Percentiles rank a stretch among this genome's conserved stretches.
Evolutionary conservation across 2,888 invertebrate species (phyloP).

Genomic region (Drosophila monieri): DNA sequence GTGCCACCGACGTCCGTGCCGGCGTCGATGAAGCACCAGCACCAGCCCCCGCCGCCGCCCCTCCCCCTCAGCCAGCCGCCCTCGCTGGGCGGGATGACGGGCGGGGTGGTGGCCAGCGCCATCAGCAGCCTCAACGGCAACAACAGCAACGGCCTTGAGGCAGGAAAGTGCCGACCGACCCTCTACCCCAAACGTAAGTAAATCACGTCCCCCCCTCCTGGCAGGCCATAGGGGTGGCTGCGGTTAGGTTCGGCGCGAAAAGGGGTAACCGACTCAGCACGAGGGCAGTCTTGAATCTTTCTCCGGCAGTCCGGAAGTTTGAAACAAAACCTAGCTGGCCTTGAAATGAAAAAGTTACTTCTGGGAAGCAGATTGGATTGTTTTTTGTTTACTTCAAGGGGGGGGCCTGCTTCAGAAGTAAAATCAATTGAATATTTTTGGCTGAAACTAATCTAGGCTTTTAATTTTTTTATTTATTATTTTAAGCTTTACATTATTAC

Average conservation of each 20-base stretch:
- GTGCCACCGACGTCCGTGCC: slow-evolving; percentile 24
- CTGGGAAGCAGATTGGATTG: background rate
- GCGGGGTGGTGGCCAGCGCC: slow-evolving; percentile 41
- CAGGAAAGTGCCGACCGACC: slow-evolving; percentile 66
- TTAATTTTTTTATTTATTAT: too few relatives aligned
- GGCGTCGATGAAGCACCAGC: slow-evolving; percentile 44
- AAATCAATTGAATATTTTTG: background rate
- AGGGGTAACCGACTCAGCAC: background rate
- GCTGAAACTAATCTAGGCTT: too few relatives aligned
- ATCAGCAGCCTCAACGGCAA: slow-evolving; percentile 53
- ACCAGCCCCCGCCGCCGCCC: slow-evolving; percentile 54
- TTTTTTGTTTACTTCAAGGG: background rate
- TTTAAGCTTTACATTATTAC: too few relatives aligned
- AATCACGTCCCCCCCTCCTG: slow-evolving; percentile 1
- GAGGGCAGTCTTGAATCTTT: background rate
- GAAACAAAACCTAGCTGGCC: background rate
- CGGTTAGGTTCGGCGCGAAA: background rate
- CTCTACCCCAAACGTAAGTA: slow-evolving; percentile 78
- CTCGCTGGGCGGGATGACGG: slow-evolving; percentile 39
- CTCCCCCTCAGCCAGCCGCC: slow-evolving; percentile 59
- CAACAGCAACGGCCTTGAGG: slow-evolving; percentile 39
- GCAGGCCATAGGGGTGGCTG: background rate
- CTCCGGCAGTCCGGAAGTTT: too few relatives aligned
- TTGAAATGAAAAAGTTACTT: background rate
- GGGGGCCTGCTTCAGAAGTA: background rate